Evolutionary conservation across 2,888 invertebrate species (phyloP), one percentile per base, ranked within the genome.

Genomic region (Timema podura): DNA sequence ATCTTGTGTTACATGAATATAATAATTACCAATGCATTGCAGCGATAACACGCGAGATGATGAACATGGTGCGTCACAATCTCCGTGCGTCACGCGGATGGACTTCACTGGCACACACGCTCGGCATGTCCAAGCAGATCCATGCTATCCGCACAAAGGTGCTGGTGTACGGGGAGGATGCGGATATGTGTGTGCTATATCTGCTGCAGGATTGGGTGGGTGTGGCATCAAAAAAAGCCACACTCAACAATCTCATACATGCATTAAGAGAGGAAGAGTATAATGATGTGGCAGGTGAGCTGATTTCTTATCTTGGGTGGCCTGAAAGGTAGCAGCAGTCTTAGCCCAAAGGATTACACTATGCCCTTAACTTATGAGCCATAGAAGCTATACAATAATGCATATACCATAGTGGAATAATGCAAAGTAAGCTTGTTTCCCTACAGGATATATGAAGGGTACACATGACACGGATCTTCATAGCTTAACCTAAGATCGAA

Each of bases 181-280:
- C 47, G 54, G 70, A 68, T 46, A 47, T 68, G n/a, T 72, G 72
- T 61, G 66, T 72, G 6, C 44, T 67, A 30, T 67, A 72, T 66
- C 66, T 72, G 5, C 46, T 72, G 51, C 68, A 72, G 64, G 72
- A 72, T 46, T 72, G 72, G 72, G 30, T 68, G 16, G 72, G 70
- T 5, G 7, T 10, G 16, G 48, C 48, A n/a, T 51, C 72, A 0
- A 59, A 66, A 6, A 59, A 68, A 48, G 72, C 72, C 7, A 72
- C 67, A 15, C 59, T 72, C 9, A 68, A 66, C 46, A 57, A n/a
- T n/a, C 64, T 72, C 8, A 44, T 72, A 8, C 46, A 64, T 9
- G 70, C 65, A 5, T 48, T 72, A 10, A 54, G 70, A 8, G 65
- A 68, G 8, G 70, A 72, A 61, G 54, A 47, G 6, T 69, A 68